Conservation (phyloP, 2,797 vertebrate species). For the Enteromius argenteus region DNA sequence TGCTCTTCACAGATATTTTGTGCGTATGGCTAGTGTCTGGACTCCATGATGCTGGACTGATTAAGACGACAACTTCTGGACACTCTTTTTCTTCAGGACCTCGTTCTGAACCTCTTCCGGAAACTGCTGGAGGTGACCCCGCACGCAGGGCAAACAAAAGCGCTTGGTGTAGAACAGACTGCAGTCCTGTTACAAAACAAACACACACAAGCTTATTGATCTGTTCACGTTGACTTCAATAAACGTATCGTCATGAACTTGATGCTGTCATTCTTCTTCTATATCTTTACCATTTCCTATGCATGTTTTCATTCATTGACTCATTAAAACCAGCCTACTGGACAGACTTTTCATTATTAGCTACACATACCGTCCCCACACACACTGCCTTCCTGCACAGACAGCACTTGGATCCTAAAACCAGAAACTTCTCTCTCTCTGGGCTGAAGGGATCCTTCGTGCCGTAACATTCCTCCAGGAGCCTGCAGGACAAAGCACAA, state of each 20-base stretch:
- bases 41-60: no score
- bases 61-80: slow-evolving; percentile 50
- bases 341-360: no score
- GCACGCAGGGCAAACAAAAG: slow-evolving; percentile 87
- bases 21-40: neutral
- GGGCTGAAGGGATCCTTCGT: slow-evolving; percentile 88
- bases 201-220: neutral
- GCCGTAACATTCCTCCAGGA: slow-evolving; percentile 88
- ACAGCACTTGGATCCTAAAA: slow-evolving; percentile 85
- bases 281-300: neutral
- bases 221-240: neutral
- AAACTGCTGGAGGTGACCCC: slow-evolving; percentile 83
- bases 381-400: slow-evolving; percentile 83
- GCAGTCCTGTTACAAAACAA: slow-evolving; percentile 80
- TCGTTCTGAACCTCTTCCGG: slow-evolving; percentile 85
- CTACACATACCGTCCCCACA: slow-evolving; percentile 79
- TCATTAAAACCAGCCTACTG: no score
- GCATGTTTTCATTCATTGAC: no score
- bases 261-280: neutral
- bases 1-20: no score
- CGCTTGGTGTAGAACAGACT: slow-evolving; percentile 91
- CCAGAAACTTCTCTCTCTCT: slow-evolving; percentile 84
- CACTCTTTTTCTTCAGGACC: slow-evolving; percentile 79
- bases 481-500: slow-evolving; percentile 67
- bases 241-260: neutral